Percentiles rank a stretch among this genome's conserved stretches.
Evolutionary conservation across 2,113 vertebrate genomes (phyloP).

Genomic region (Plotosus lineatus): DNA sequence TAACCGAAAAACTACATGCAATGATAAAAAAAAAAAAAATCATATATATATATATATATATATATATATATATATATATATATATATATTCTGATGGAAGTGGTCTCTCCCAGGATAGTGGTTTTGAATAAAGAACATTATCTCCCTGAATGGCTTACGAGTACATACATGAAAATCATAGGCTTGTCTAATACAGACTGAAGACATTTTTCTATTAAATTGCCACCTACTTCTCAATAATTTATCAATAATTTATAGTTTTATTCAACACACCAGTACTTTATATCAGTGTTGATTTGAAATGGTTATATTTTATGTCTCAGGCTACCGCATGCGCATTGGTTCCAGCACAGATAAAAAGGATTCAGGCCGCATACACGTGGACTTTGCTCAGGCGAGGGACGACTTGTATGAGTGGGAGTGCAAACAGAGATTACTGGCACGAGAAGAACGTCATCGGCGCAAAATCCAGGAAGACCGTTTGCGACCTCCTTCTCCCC

Average conservation of each 20-base stretch:
- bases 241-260: background rate
- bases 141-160: background rate
- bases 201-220: too few species aligned
- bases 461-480: conserved; percentile 84
- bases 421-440: conserved; percentile 85
- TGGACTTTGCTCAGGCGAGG: conserved; percentile 88
- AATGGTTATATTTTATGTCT: conserved; percentile 37
- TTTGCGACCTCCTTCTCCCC: conserved; percentile 82
- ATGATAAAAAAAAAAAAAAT: too few species aligned
- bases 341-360: conserved; percentile 91
- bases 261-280: background rate
- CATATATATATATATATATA: too few species aligned
- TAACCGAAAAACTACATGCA: too few species aligned
- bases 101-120: background rate
- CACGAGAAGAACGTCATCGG: conserved; percentile 84
- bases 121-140: background rate
- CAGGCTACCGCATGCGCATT: conserved; percentile 88
- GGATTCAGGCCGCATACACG: conserved; percentile 87
- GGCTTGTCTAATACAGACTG: too few species aligned
- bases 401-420: conserved; percentile 93
- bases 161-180: background rate
- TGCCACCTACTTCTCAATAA: background rate
- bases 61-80: too few species aligned
- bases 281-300: background rate
- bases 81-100: background rate